A percentile compares a stretch with the other conserved stretches of the same genome.
phyloP scores from a whole-genome alignment of 2,113 vertebrate genomes.

The Seriola dumerili region DNA sequence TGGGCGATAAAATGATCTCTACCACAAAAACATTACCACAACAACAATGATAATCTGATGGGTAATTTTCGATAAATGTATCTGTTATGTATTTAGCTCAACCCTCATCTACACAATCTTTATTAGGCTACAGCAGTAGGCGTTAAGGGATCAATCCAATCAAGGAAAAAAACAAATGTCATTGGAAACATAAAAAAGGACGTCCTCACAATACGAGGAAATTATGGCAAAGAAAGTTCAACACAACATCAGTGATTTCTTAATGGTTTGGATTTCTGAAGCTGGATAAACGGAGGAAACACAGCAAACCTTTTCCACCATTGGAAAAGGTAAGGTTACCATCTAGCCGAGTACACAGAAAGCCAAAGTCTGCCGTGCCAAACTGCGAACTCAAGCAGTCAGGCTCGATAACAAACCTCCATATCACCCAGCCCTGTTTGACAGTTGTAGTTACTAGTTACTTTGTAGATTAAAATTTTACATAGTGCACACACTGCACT shows the following conservation, averaged over 20 bases:
- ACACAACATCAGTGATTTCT: background rate
- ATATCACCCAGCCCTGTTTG: background rate
- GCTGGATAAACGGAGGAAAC: background rate
- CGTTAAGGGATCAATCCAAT: too few species aligned
- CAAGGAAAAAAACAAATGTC: too few species aligned
- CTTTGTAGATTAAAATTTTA: background rate
- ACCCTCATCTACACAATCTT: background rate
- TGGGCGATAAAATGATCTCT: background rate
- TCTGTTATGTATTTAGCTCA: background rate
- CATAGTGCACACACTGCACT: background rate
- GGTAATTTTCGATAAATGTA: background rate
- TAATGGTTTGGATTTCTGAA: background rate
- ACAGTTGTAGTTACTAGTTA: background rate
- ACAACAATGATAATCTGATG: background rate
- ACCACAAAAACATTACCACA: background rate
- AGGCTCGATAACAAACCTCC: background rate
- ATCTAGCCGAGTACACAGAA: too few species aligned
- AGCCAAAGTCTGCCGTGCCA: too few species aligned
- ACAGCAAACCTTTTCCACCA: background rate
- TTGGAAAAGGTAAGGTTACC: background rate
- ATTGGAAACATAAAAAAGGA: too few species aligned
- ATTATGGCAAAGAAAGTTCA: background rate
- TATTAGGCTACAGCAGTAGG: background rate
- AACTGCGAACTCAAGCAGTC: background rate
- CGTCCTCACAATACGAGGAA: background rate